Conservation (phyloP, 2,888 invertebrate genomes). For the Mythimna impura region DNA sequence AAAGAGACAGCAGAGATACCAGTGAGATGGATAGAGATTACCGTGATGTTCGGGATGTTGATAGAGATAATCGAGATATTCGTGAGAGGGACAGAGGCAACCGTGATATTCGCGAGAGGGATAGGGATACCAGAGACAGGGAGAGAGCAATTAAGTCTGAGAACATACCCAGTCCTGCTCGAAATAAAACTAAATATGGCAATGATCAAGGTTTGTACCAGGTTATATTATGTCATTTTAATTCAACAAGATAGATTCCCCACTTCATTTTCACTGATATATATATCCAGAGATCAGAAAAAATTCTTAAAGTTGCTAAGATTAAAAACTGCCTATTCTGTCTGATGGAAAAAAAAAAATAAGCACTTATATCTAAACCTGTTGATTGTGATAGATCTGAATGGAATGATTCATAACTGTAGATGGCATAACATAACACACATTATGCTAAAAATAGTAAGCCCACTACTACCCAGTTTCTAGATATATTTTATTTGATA, state of each 20-base stretch:
- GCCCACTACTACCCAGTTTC: too few relatives aligned
- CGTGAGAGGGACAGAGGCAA: conserved; percentile 68
- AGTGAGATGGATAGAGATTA: conserved; percentile 31
- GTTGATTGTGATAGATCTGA: too few relatives aligned
- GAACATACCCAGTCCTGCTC: conserved; percentile 75
- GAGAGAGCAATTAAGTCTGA: conserved; percentile 69
- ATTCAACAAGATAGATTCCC: not conserved
- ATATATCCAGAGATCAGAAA: not conserved
- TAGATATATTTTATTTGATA: too few relatives aligned
- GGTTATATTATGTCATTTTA: conserved; percentile 6
- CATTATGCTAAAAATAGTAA: too few relatives aligned
- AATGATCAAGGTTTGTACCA: conserved; percentile 70
- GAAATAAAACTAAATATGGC: conserved; percentile 72
- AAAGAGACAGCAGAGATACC: conserved; percentile 44
- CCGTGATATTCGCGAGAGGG: conserved; percentile 66
- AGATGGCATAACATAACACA: too few relatives aligned
- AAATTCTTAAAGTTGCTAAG: too few relatives aligned
- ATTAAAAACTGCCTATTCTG: too few relatives aligned
- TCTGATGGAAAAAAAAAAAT: too few relatives aligned
- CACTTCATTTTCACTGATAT: not conserved
- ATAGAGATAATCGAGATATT: conserved; percentile 59
- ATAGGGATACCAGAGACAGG: conserved; percentile 72
- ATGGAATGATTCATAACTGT: too few relatives aligned
- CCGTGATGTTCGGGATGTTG: conserved; percentile 52
- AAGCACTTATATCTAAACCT: too few relatives aligned